Base-by-base conservation (phyloP, 2,797 vertebrate species). In the Cyclopterus lumpus region DNA sequence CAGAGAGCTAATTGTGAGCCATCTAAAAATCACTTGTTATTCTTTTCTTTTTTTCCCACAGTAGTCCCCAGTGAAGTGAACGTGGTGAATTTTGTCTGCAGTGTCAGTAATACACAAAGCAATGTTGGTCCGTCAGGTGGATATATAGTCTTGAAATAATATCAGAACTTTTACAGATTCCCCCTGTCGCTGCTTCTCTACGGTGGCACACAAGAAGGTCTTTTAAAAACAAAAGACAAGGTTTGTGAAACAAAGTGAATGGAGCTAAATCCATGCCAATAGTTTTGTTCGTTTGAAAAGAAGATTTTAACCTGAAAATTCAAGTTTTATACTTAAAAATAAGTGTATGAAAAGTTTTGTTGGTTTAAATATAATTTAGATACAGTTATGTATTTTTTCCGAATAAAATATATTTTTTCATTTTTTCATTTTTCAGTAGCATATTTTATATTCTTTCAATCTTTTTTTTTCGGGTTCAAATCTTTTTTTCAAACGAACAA, bases 1-100 rank as follows among this genome's bases (percentile, higher is more conserved):
- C 77, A 62, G 30, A 1, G 46, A 84, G 59, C 55, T 83, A 74
- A 86, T 83, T 82, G 66, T 72, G 63, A 79, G 53, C 71, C 57
- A 76, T 80, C 48, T 54, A 82, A 57, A 81, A 79, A 78, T 80
- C 74, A 75, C 55, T 77, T 66, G 20, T 67, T 38, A 59, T 75
- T 66, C 24, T 20, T 48, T n/a, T 48, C 46, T 28, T 72, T 68
- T 54, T 66, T 6, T 64, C 72, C 71, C 1, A 9, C 49, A 36
- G 54, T 57, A 10, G 49, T 67, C 51, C 51, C 36, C 40, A 53
- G 58, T 32, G 32, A 54, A 30, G 61, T 54, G 58, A 71, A 73
- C 3, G 12, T 51, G 57, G 30, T 53, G 42, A 46, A 24, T 40
- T 73, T 63, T 71, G 40, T 73, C 53, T 77, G 60, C 9, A 4